phyloP scores from a whole-genome alignment of 2,888 invertebrate species.

The Sceliomorpha sp. region DNA sequence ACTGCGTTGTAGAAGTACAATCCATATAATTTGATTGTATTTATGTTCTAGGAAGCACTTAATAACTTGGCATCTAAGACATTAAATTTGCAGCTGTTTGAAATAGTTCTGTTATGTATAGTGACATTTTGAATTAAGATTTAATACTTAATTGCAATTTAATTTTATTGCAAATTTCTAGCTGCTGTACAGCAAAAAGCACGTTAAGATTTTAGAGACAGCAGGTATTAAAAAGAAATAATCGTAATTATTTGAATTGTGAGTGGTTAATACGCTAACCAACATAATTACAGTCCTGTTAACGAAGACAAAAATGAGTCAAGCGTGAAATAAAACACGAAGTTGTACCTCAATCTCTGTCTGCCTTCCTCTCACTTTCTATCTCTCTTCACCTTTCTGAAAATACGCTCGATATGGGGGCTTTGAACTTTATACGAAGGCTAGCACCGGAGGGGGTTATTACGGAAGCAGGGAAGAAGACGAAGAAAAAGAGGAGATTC shows the following conservation, averaged over 20 bases:
- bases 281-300: slow-evolving; percentile 11
- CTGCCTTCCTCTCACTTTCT: background rate
- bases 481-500: slow-evolving; percentile 16
- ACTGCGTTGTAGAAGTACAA: too few relatives aligned
- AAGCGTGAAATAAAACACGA: slow-evolving; percentile 16
- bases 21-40: too few relatives aligned
- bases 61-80: too few relatives aligned
- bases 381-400: slow-evolving; percentile 2
- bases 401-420: slow-evolving; percentile 15
- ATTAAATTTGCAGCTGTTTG: too few relatives aligned
- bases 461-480: slow-evolving; percentile 19
- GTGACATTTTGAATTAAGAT: too few relatives aligned
- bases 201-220: too few relatives aligned
- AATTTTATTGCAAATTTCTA: too few relatives aligned
- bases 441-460: slow-evolving; percentile 25
- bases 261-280: background rate
- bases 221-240: too few relatives aligned
- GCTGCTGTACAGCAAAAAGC: too few relatives aligned
- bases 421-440: slow-evolving; percentile 21
- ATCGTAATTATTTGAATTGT: slow-evolving; percentile 9
- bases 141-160: too few relatives aligned
- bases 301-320: slow-evolving; percentile 7
- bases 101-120: too few relatives aligned
- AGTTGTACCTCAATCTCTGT: background rate
- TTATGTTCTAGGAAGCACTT: too few relatives aligned